phyloP scores from a whole-genome alignment of 2,888 invertebrate species.

The Shargacucullia verbasci region DNA sequence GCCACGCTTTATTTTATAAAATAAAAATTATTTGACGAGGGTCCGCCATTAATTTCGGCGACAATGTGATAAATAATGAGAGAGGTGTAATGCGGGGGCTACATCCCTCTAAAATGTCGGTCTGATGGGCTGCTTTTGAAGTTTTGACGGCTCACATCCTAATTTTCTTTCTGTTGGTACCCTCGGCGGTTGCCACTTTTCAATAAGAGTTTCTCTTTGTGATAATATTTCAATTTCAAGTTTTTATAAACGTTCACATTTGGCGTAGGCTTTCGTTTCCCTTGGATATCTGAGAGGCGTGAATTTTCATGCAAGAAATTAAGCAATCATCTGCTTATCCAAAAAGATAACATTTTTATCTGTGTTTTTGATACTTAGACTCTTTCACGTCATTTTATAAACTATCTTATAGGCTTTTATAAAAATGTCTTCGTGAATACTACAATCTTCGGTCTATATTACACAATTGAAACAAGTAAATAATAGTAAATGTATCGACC shows the following conservation, averaged over 20 bases:
- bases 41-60: conserved; percentile 86
- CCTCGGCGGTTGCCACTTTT: conserved; percentile 78
- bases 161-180: conserved; percentile 82
- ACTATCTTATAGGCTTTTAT: too few relatives aligned
- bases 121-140: conserved; percentile 85
- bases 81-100: conserved; percentile 86
- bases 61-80: conserved; percentile 89
- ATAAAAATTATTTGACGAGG: conserved; percentile 88
- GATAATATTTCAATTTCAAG: conserved; percentile 74
- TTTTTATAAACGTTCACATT: conserved; percentile 29
- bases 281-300: conserved; percentile 1
- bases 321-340: too few relatives aligned
- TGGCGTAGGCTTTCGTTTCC: conserved; percentile 1
- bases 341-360: too few relatives aligned
- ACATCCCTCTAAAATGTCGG: conserved; percentile 75
- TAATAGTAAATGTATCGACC: too few relatives aligned
- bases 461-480: too few relatives aligned
- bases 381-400: too few relatives aligned
- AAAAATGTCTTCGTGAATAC: too few relatives aligned
- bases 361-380: too few relatives aligned
- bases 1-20: conserved; percentile 82
- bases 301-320: not conserved
- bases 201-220: conserved; percentile 80
- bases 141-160: conserved; percentile 87
- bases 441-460: too few relatives aligned